phyloP scores from a whole-genome alignment of 2,113 vertebrate species.

The Solea senegalensis region DNA sequence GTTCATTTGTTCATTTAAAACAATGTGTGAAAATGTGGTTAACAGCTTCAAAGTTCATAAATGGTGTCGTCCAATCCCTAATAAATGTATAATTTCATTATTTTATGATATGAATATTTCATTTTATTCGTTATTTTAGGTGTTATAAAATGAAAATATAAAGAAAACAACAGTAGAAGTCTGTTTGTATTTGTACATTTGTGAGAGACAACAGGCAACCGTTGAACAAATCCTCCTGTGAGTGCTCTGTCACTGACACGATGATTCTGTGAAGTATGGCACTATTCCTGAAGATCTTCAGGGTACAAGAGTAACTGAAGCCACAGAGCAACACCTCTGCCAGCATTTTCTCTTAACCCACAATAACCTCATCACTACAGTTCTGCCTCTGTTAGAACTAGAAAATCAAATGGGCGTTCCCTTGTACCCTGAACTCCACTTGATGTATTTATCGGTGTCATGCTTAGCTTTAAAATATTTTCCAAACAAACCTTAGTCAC shows the following conservation, averaged over 20 bases:
- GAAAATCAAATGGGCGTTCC: slow-evolving; percentile 36
- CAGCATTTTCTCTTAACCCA: slow-evolving; percentile 3
- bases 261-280: slow-evolving; percentile 88
- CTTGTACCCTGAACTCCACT: slow-evolving; percentile 2
- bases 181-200: too few species aligned
- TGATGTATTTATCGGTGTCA: not conserved
- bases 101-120: too few species aligned
- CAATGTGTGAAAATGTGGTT: too few species aligned
- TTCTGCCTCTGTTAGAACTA: not conserved
- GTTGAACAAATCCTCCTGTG: too few species aligned
- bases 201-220: too few species aligned
- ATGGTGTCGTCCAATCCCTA: too few species aligned
- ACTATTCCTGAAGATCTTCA: slow-evolving; percentile 96
- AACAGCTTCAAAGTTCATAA: too few species aligned
- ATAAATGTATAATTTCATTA: too few species aligned
- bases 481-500: slow-evolving; percentile 13
- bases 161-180: too few species aligned
- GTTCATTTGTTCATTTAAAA: too few species aligned
- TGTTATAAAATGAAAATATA: too few species aligned
- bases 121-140: too few species aligned
- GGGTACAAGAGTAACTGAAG: slow-evolving; percentile 82
- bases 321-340: slow-evolving; percentile 73
- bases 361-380: slow-evolving; percentile 27
- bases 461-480: slow-evolving; percentile 3
- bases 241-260: not conserved